Evolutionary conservation across 2,888 invertebrate species (phyloP).

Genomic region (Luperina testacea): DNA sequence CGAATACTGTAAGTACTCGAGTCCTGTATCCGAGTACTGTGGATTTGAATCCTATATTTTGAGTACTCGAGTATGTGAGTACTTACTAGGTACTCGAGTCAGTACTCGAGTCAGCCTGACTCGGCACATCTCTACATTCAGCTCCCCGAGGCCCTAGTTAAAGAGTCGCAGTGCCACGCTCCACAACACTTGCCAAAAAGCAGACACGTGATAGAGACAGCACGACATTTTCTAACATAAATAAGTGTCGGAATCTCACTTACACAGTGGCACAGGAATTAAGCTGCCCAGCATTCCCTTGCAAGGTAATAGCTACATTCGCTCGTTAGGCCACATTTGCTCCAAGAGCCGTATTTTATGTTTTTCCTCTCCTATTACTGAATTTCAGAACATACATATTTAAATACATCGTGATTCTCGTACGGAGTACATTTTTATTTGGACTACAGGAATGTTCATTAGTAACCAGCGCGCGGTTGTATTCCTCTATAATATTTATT

Average conservation of each 20-base stretch:
- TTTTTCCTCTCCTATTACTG: slow-evolving; percentile 55
- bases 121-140: too few species aligned
- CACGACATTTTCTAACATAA: slow-evolving; percentile 23
- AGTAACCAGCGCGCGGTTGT: slow-evolving; percentile 51
- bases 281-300: slow-evolving; percentile 42
- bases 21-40: too few species aligned
- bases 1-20: too few species aligned
- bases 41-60: too few species aligned
- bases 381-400: slow-evolving; percentile 59
- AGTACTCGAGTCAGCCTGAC: too few species aligned
- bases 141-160: slow-evolving; percentile 58
- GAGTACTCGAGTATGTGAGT: too few species aligned
- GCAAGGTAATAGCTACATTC: slow-evolving; percentile 50
- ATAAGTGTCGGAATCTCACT: slow-evolving; percentile 37
- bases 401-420: slow-evolving; percentile 56
- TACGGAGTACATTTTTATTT: slow-evolving; percentile 56
- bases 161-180: slow-evolving; percentile 48
- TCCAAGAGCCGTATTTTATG: slow-evolving; percentile 55
- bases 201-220: slow-evolving; percentile 38
- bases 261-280: slow-evolving; percentile 44
- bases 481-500: slow-evolving; percentile 53
- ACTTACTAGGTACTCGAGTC: too few species aligned
- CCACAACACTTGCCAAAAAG: slow-evolving; percentile 53
- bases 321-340: slow-evolving; percentile 65
- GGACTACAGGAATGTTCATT: slow-evolving; percentile 60